A percentile compares a stretch with the other conserved stretches of the same genome.
Conservation (phyloP, 2,113 vertebrate genomes). For the Ia io region DNA sequence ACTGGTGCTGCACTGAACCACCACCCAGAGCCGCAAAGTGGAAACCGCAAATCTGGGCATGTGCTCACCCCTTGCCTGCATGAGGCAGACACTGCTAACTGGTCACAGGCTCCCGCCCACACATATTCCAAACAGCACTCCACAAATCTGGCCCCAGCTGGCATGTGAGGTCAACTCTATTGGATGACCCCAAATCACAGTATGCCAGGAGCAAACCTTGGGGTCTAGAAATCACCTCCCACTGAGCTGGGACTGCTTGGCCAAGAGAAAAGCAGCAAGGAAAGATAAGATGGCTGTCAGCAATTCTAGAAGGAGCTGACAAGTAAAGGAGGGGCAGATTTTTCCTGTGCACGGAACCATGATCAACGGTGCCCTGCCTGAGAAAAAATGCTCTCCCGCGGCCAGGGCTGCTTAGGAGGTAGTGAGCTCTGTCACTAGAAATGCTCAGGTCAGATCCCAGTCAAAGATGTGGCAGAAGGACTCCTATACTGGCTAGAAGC, state of each 20-base stretch:
- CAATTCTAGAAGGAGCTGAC: neutral
- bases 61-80: rapidly evolving
- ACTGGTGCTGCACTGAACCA: neutral
- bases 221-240: neutral
- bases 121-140: neutral
- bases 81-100: neutral
- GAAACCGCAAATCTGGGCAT: neutral
- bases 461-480: neutral
- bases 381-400: neutral
- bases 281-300: neutral
- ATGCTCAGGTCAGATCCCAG: neutral
- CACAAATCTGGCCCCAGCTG: neutral
- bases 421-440: neutral
- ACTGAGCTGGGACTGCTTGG: neutral
- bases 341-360: neutral
- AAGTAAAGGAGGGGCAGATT: neutral
- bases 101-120: neutral
- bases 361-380: rapidly evolving
- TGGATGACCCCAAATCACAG: neutral
- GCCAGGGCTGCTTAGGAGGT: neutral
- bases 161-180: neutral
- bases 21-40: neutral
- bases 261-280: neutral
- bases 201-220: neutral
- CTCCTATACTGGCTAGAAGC: neutral